A percentile compares a stretch with the other conserved stretches of the same genome.
phyloP scores from a whole-genome alignment of 2,797 vertebrate genomes.

The Podarcis lilfordi region DNA sequence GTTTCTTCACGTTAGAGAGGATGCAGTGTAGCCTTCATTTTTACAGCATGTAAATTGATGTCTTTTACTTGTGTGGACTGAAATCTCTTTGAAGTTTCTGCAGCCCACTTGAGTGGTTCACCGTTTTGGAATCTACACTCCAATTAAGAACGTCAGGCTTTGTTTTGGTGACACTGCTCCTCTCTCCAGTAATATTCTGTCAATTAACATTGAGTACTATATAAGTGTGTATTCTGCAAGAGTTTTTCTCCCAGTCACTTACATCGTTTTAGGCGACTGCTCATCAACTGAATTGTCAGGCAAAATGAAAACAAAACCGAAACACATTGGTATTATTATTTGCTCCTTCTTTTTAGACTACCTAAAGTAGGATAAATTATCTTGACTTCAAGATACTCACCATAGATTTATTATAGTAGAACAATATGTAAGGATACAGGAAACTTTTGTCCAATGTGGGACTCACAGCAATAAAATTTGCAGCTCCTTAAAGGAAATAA shows the following conservation, averaged over 20 bases:
- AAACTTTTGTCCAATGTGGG: too few relatives aligned
- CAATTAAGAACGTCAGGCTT: background rate
- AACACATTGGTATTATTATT: background rate
- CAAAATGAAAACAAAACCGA: background rate
- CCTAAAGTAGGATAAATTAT: background rate
- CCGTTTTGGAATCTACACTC: background rate
- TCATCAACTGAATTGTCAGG: background rate
- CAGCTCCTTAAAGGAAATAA: constrained; percentile 17
- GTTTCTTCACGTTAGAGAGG: background rate
- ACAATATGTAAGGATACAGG: background rate
- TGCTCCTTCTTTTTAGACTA: background rate
- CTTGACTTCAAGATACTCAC: background rate
- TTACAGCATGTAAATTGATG: background rate
- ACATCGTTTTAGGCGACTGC: background rate
- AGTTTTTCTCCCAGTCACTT: background rate
- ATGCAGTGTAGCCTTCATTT: background rate
- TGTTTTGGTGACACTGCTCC: background rate
- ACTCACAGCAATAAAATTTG: constrained; percentile 7
- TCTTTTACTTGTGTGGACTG: background rate
- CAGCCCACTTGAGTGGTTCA: background rate
- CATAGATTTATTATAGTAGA: constrained; percentile 2
- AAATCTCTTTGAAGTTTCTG: background rate
- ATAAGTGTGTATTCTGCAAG: background rate
- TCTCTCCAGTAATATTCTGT: background rate
- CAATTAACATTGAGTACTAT: background rate